These are phyloP conservation scores for Zygaena filipendulae DNA, from an alignment of 2,888 invertebrate species.

Conservation along the genomic window DNA sequence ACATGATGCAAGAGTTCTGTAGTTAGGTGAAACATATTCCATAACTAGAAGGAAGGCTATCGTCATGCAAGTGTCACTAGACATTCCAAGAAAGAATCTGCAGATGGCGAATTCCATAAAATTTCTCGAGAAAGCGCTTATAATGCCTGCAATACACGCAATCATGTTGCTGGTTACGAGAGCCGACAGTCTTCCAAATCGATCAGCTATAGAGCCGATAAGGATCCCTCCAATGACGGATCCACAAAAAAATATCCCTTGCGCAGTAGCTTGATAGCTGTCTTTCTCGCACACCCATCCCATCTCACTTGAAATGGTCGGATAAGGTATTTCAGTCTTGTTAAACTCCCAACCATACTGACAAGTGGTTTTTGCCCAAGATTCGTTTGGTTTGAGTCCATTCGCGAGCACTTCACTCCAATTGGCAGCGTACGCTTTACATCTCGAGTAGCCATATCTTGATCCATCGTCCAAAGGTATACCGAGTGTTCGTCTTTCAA, in stretches of 20 bases:
- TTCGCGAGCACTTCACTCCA: conserved; percentile 32
- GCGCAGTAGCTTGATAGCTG: conserved; percentile 43
- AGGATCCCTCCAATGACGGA: conserved; percentile 39
- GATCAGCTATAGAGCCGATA: conserved; percentile 40
- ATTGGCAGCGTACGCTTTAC: conserved; percentile 33
- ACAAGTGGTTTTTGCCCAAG: conserved; percentile 29
- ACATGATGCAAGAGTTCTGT: conserved; percentile 40
- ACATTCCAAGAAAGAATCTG: conserved; percentile 43
- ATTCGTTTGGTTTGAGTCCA: conserved; percentile 21
- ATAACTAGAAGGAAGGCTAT: conserved; percentile 39
- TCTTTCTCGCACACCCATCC: conserved; percentile 44
- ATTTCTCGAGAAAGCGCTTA: conserved; percentile 28
- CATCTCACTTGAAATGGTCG: conserved; percentile 39
- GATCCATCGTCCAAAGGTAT: conserved; percentile 29
- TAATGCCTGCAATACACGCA: conserved; percentile 33
- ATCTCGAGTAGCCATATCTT: conserved; percentile 36
- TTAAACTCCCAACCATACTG: conserved; percentile 46
- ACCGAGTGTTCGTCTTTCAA: conserved; percentile 30
- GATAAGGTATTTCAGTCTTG: conserved; percentile 40
- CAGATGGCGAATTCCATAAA: conserved; percentile 32
- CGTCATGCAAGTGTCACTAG: conserved; percentile 47
- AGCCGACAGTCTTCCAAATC: conserved; percentile 39
- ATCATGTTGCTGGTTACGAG: conserved; percentile 31
- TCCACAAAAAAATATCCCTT: conserved; percentile 42
- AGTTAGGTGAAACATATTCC: conserved; percentile 43